Base-by-base conservation (phyloP, 2,888 invertebrate species). In the Troglohyphantes excavatus region DNA sequence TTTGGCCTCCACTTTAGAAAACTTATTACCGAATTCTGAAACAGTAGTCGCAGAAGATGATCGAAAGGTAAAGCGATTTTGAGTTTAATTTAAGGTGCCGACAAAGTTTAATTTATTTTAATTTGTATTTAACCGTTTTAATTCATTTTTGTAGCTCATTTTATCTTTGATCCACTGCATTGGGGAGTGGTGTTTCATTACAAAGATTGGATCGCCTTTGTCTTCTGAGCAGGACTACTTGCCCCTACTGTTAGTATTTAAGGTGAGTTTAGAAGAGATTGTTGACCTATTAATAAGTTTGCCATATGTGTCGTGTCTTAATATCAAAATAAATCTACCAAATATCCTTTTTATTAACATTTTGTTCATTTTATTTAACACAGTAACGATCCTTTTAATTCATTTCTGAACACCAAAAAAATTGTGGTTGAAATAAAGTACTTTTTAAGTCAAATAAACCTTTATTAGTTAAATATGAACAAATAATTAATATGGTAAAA, bases 131-230 rank as follows among this genome's bases (percentile, higher is more conserved):
- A 65, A n/a, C 0, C 7, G 0, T 43, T 23, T 26, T 39, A n/a
- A 65, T 19, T 78, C 82, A 23, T 65, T 21, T 11, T 61, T 72
- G 92, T 95, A 97, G 87, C 94, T 97, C 83, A 95, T 96, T 17
- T 96, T 96, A 39, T 96, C 97, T 0, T 94, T 98, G 92, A 95
- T 98, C 92, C 95, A 98, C 84, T 97, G 98, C 93, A 94, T 99
- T 90, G 97, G 98, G 0, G 98, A 98, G 94, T 98, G 98, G 96
- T 98, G 98, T 17, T 92, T 93, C 39, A 92, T 94, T 9, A 89
- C 90, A 46, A 61, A 61, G 63, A 67, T 90, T 27, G 75, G 86
- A 13, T 81, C 89, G 9, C 84, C 91, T 53, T 70, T 73, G 17
- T 63, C 46, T 23, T 29, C 78, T n/a, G 79, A 91, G 33, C 87